These are phyloP conservation scores for Chlamydotis undulata DNA, from an alignment of 2,113 vertebrate species.

Conservation along the genomic window DNA sequence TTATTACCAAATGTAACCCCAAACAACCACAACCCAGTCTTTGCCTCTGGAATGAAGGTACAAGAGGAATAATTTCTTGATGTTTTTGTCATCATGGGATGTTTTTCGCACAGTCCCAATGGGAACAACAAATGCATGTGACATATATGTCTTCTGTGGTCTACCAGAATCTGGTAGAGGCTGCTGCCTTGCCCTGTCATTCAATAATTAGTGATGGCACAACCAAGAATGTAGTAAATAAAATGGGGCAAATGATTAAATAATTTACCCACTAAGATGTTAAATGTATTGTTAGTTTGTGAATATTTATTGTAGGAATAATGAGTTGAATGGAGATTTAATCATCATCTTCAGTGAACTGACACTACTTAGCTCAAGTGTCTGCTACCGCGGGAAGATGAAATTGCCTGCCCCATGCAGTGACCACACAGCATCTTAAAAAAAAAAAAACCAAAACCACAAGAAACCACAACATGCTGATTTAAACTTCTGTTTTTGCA, in stretches of 20 bases:
- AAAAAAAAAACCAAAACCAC: background rate
- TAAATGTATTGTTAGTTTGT: background rate
- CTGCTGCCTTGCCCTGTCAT: background rate
- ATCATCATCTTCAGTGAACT: background rate
- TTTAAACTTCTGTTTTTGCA: background rate
- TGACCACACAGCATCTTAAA: background rate
- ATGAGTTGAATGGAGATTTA: constrained; percentile 25
- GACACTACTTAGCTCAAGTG: background rate
- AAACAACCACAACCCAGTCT: background rate
- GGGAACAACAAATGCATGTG: background rate
- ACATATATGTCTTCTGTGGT: background rate
- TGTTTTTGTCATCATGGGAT: background rate
- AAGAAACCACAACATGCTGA: no score
- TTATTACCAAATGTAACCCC: background rate
- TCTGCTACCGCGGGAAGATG: background rate
- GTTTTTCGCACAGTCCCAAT: background rate
- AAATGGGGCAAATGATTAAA: background rate
- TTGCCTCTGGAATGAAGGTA: background rate
- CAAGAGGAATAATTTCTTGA: background rate
- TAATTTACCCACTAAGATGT: background rate
- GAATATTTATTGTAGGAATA: background rate
- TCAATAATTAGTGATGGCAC: background rate
- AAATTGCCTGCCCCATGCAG: background rate
- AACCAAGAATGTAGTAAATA: background rate
- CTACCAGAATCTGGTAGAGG: background rate